Base-by-base conservation (phyloP, 1,140 invertebrate species). In the Fopius arisanus region DNA sequence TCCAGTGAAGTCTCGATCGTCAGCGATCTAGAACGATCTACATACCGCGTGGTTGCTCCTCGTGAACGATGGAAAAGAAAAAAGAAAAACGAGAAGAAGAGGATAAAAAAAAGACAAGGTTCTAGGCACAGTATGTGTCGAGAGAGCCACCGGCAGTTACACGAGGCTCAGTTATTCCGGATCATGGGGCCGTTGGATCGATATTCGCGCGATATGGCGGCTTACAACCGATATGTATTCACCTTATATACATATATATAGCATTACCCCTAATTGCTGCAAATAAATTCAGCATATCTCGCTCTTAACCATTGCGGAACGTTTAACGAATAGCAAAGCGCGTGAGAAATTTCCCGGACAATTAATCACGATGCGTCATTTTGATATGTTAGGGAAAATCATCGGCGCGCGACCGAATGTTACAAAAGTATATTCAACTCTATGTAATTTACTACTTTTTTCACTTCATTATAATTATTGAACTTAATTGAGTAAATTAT, bases 21-120 rank as follows among this genome's bases (percentile, higher is more conserved):
- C 41, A n/a, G 43, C 31, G 21, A 43, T 67, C 65, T 72, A 72
- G 70, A 72, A 72, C 70, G 70, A 72, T 72, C 70, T 72, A 72
- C 70, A 72, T 72, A 67, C 70, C 63, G 19, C 40, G 43, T 72
- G 43, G 16, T 72, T 72, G 62, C 62, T 72, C 65, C 70, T 51
- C 40, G 63, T 66, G 70, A 28, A 59, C 54, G 54, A 28, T 59
- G 23, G 54, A 59, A 26, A 59, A 19, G 26, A 23, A 59, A 23
- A 59, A 21, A 59, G 23, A 59, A 48, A 48, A 19, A 0, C 43
- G 14, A 48, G 5, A 7, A 37, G 43, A 48, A 48, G 43, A 48
- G 14, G 5, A 12, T 37, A 5, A 37, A 37, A 37, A 37, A 37
- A 19, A 51, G 9, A 51, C 43, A 19, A 26, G 4, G 10, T 59